These are phyloP conservation scores for Caranx ignobilis DNA, from an alignment of 2,113 vertebrate genomes.

Conservation along the genomic window DNA sequence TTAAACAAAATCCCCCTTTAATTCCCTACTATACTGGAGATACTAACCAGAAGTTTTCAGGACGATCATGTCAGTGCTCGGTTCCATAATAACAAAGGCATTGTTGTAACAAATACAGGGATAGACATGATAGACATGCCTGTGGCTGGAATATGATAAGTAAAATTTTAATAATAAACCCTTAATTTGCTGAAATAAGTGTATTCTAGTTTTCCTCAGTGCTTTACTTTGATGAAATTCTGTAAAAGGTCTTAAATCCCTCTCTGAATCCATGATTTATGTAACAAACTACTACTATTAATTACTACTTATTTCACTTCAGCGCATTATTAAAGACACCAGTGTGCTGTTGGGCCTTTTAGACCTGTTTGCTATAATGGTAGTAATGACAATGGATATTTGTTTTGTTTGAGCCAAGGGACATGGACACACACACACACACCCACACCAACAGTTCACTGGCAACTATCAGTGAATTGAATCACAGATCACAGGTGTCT, in stretches of 20 bases:
- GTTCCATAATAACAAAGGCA: neutral
- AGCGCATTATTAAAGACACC: neutral
- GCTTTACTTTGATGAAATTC: too few relatives aligned
- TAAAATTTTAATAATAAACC: neutral
- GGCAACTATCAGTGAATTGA: constrained; percentile 28
- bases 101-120: neutral
- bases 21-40: too few relatives aligned
- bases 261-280: neutral
- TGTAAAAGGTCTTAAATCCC: too few relatives aligned
- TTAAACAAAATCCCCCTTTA: too few relatives aligned
- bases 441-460: neutral
- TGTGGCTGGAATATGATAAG: neutral
- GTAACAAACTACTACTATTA: neutral
- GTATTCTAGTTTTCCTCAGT: neutral
- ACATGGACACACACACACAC: neutral
- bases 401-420: too few relatives aligned
- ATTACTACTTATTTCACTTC: neutral
- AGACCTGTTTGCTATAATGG: neutral
- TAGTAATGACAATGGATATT: too few relatives aligned
- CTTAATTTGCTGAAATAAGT: neutral
- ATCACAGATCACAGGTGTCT: constrained; percentile 24
- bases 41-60: neutral
- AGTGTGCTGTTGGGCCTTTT: neutral
- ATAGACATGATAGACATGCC: neutral
- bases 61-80: neutral